Evolutionary conservation across 2,113 vertebrate genomes (phyloP).

Genomic region (Harpagus bidentatus): DNA sequence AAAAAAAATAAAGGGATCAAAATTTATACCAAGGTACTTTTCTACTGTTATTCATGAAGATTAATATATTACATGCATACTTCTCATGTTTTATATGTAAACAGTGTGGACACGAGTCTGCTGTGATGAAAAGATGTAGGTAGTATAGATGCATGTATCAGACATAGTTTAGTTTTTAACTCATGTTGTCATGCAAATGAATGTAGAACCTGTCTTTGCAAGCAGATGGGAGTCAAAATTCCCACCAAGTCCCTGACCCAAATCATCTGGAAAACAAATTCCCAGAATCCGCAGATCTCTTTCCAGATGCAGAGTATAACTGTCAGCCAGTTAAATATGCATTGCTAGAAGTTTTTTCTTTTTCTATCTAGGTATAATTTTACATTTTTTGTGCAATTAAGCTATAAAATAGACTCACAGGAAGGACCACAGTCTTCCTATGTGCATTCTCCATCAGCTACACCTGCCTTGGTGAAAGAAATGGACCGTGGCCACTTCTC

Average conservation of each 20-base stretch:
- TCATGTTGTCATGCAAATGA: not conserved
- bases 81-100: not conserved
- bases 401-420: too few relatives aligned
- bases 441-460: too few relatives aligned
- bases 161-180: not conserved
- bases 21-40: not conserved
- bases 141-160: not conserved
- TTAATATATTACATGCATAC: not conserved
- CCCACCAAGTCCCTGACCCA: not conserved
- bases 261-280: not conserved
- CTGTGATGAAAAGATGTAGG: not conserved
- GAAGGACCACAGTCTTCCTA: too few relatives aligned
- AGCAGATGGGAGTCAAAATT: not conserved
- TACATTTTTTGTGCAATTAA: too few relatives aligned
- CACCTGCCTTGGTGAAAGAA: too few relatives aligned
- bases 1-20: not conserved
- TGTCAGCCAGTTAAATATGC: not conserved
- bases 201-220: not conserved
- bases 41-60: not conserved
- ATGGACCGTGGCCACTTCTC: too few relatives aligned
- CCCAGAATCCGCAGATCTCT: not conserved
- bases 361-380: not conserved
- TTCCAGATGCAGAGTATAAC: not conserved
- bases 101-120: not conserved
- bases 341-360: not conserved